phyloP scores from a whole-genome alignment of 1,140 invertebrate genomes.

The Drosophila tani region DNA sequence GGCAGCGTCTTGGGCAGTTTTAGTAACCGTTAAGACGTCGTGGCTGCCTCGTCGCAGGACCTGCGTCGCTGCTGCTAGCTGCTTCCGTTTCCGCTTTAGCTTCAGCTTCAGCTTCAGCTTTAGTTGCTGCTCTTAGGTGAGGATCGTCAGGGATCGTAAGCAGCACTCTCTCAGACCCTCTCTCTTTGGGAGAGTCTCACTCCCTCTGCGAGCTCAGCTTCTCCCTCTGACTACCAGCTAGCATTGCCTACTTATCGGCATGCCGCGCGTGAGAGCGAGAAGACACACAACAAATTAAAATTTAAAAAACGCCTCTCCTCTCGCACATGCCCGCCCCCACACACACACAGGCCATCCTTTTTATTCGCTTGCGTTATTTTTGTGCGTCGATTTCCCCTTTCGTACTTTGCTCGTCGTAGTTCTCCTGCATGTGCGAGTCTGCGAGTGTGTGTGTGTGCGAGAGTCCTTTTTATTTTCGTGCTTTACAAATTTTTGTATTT shows the following conservation, averaged over 20 bases:
- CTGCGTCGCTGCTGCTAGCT: conserved; percentile 8
- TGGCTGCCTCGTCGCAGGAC: conserved; percentile 65
- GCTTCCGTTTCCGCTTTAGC: conserved; percentile 8
- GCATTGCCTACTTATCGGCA: conserved; percentile 44
- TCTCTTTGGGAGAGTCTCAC: background rate
- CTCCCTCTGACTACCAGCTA: background rate
- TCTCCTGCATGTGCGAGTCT: conserved; percentile 25
- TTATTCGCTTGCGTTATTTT: conserved; percentile 81
- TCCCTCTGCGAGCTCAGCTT: too few relatives aligned
- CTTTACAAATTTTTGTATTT: conserved; percentile 57
- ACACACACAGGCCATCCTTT: conserved; percentile 38
- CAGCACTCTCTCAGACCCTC: too few relatives aligned
- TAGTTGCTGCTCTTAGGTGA: background rate
- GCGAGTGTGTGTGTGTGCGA: conserved; percentile 31
- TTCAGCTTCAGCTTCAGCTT: background rate
- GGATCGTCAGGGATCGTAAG: background rate
- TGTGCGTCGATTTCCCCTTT: conserved; percentile 79
- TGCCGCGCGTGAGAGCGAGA: background rate
- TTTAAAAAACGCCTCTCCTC: conserved; percentile 36
- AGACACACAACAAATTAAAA: conserved; percentile 61
- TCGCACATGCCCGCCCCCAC: conserved; percentile 3
- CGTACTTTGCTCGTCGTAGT: conserved; percentile 33
- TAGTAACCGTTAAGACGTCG: conserved; percentile 84
- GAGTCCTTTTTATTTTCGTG: conserved; percentile 50
- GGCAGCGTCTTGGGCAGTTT: conserved; percentile 73